These are phyloP conservation scores for Hippoglossus hippoglossus DNA, from an alignment of 2,797 vertebrate species.

Conservation along the genomic window DNA sequence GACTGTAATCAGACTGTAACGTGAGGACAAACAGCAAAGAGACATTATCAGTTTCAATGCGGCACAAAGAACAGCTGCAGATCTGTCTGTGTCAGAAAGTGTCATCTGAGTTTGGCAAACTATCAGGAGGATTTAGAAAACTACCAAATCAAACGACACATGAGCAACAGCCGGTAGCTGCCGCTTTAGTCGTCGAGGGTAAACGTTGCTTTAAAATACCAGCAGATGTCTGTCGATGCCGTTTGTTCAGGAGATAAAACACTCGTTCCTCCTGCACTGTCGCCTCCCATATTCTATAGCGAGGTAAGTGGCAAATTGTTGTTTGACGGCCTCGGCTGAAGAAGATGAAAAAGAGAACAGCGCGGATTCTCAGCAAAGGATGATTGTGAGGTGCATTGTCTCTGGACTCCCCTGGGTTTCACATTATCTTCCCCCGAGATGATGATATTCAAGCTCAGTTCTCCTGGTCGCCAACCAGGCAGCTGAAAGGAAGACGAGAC, in stretches of 20 bases:
- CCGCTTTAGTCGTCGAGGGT: neutral
- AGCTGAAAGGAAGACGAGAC: constrained; percentile 19
- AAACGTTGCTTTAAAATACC: constrained; percentile 16
- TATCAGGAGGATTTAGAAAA: neutral
- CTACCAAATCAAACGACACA: neutral
- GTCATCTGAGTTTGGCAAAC: neutral
- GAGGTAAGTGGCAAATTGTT: constrained; percentile 20
- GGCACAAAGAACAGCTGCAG: too few relatives aligned
- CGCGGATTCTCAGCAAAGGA: constrained; percentile 56
- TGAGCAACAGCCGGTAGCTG: neutral
- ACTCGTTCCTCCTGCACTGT: neutral
- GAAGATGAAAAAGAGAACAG: constrained; percentile 53
- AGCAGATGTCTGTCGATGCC: constrained; percentile 14
- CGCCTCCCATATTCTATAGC: constrained; percentile 1
- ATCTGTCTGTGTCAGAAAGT: neutral
- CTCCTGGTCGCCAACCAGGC: constrained; percentile 6
- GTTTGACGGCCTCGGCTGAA: constrained; percentile 24
- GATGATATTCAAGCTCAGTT: constrained; percentile 62
- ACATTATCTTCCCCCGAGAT: constrained; percentile 63
- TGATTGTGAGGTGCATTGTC: constrained; percentile 58
- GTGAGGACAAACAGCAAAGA: too few relatives aligned
- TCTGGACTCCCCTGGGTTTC: constrained; percentile 68
- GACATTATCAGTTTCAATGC: too few relatives aligned
- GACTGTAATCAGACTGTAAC: too few relatives aligned
- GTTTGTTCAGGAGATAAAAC: constrained; percentile 20